Conservation (phyloP, 2,797 vertebrate species). For the Chelon auratus region DNA sequence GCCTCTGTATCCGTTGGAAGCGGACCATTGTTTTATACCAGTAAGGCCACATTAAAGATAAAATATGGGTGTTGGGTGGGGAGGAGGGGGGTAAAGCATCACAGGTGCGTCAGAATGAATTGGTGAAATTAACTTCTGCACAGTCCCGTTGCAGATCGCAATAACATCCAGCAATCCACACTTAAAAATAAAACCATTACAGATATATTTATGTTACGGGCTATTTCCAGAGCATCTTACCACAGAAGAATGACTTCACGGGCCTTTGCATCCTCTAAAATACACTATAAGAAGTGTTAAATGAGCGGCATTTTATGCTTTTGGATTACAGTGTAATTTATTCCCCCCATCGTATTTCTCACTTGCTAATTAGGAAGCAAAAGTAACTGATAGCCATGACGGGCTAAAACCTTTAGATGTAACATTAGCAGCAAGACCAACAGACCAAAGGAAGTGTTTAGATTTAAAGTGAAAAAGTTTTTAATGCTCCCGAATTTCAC, state of each 20-base stretch:
- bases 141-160: background rate
- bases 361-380: conserved; percentile 24
- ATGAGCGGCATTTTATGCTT: conserved; percentile 21
- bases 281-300: background rate
- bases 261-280: background rate
- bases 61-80: conserved; percentile 24
- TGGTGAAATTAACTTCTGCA: background rate
- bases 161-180: background rate
- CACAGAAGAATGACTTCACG: background rate
- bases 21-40: conserved; percentile 58
- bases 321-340: conserved; percentile 23
- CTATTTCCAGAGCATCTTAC: background rate
- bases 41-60: conserved; percentile 4
- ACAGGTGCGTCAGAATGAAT: conserved; percentile 15
- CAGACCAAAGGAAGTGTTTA: conserved; percentile 41
- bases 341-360: conserved; percentile 38
- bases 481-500: conserved; percentile 40
- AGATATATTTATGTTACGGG: background rate
- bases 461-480: conserved; percentile 40
- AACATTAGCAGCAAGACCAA: conserved; percentile 1
- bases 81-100: conserved; percentile 4
- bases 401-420: conserved; percentile 13
- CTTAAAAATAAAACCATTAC: background rate
- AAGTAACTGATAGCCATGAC: conserved; percentile 37
- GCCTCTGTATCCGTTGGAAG: conserved; percentile 60